Percentiles rank a stretch among this genome's conserved stretches.
These are phyloP conservation scores for Tetrax tetrax DNA, from an alignment of 2,113 vertebrate species.

Conservation along the genomic window DNA sequence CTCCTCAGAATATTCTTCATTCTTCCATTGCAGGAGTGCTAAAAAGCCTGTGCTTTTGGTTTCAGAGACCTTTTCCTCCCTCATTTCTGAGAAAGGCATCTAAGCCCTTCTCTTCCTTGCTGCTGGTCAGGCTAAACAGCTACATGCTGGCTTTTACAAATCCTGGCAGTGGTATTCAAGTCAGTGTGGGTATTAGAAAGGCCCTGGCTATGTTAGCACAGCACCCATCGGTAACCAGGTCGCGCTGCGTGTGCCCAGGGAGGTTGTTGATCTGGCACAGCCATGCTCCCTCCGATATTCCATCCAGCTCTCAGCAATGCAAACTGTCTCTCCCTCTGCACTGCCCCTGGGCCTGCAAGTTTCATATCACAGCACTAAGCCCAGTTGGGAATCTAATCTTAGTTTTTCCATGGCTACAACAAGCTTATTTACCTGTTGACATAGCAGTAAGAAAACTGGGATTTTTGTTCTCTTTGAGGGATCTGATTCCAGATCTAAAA, in stretches of 20 bases:
- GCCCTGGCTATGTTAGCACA: background rate
- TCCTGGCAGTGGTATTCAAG: rapidly evolving
- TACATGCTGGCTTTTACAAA: background rate
- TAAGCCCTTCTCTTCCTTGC: background rate
- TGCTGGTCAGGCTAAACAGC: background rate
- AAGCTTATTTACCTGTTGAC: background rate
- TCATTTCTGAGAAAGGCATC: background rate
- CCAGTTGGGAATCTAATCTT: background rate
- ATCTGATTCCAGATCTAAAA: background rate
- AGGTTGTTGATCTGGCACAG: rapidly evolving
- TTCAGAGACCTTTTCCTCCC: background rate
- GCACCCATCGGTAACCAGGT: rapidly evolving
- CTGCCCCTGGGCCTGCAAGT: rapidly evolving
- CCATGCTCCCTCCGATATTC: background rate
- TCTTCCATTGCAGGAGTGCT: background rate
- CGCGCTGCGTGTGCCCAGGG: background rate
- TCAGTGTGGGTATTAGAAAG: rapidly evolving
- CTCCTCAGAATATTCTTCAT: background rate
- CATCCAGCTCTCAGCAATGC: background rate
- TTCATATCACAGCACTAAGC: background rate
- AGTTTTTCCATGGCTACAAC: background rate
- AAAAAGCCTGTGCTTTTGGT: background rate
- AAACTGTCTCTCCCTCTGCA: background rate
- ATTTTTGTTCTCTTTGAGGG: background rate
- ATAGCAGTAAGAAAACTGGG: background rate